These are phyloP conservation scores for Cheiracanthium punctorium DNA, from an alignment of 2,888 invertebrate genomes.

Conservation along the genomic window DNA sequence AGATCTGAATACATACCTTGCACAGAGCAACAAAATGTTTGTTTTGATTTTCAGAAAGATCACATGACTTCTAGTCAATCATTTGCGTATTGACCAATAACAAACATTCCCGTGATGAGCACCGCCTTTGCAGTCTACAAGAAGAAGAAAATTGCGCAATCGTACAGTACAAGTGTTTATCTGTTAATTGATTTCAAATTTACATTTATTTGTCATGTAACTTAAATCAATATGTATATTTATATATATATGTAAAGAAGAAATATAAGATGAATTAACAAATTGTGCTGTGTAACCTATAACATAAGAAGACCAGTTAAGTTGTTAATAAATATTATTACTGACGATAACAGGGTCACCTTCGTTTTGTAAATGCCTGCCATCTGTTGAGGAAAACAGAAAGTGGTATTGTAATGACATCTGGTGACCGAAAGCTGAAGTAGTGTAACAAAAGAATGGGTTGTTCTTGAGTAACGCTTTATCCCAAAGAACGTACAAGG, in stretches of 20 bases:
- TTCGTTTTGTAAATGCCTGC: constrained; percentile 62
- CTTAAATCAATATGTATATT: too few species aligned
- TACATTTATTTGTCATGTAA: too few species aligned
- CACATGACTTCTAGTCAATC: constrained; percentile 65
- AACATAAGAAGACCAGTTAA: too few species aligned
- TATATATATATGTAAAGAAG: too few species aligned
- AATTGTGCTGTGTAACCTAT: too few species aligned
- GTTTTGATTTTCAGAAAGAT: constrained; percentile 59
- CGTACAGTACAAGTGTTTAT: constrained; percentile 20
- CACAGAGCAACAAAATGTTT: constrained; percentile 35
- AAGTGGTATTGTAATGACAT: constrained; percentile 71
- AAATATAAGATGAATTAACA: too few species aligned
- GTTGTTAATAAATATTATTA: neutral
- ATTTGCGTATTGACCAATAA: constrained; percentile 64
- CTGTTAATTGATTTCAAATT: neutral
- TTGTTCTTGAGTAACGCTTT: constrained; percentile 68
- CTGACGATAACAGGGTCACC: constrained; percentile 56
- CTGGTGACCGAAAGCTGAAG: constrained; percentile 69
- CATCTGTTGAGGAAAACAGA: constrained; percentile 67
- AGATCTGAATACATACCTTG: constrained; percentile 8
- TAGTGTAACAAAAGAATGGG: constrained; percentile 65
- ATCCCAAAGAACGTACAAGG: constrained; percentile 53
- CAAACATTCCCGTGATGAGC: constrained; percentile 52
- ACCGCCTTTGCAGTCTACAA: constrained; percentile 64
- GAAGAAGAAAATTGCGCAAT: constrained; percentile 61